phyloP scores from a whole-genome alignment of 2,888 invertebrate species.

The Chorisops tibialis region DNA sequence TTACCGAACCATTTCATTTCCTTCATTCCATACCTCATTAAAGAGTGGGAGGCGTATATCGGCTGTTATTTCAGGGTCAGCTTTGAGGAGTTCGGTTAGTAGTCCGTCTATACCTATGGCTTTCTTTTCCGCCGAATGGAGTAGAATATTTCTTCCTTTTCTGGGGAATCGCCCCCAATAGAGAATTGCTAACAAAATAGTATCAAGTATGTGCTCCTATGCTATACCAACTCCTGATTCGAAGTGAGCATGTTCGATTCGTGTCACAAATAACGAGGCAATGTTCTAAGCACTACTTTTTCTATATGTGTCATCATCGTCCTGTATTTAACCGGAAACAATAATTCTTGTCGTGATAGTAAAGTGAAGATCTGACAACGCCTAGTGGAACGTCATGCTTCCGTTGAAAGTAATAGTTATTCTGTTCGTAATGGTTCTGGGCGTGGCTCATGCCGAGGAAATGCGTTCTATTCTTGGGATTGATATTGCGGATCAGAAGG shows the following conservation, averaged over 20 bases:
- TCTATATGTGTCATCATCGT: neutral
- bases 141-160: too few relatives aligned
- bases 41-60: too few relatives aligned
- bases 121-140: too few relatives aligned
- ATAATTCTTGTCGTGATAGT: neutral
- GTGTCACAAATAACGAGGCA: neutral
- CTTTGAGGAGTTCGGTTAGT: too few relatives aligned
- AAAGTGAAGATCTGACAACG: neutral
- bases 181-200: too few relatives aligned
- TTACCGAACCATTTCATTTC: too few relatives aligned
- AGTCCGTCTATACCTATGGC: too few relatives aligned
- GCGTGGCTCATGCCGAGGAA: slow-evolving; percentile 50
- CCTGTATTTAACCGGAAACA: too few relatives aligned
- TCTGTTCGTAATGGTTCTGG: slow-evolving; percentile 47
- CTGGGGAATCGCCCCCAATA: too few relatives aligned
- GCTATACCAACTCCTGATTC: neutral
- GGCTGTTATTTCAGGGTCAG: too few relatives aligned
- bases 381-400: neutral
- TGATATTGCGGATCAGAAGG: slow-evolving; percentile 51
- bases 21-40: too few relatives aligned
- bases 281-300: neutral
- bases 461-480: slow-evolving; percentile 47
- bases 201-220: too few relatives aligned
- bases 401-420: slow-evolving; percentile 35
- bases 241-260: neutral